These are phyloP conservation scores for Melanotaenia boesemani DNA, from an alignment of 2,797 vertebrate species.

Conservation along the genomic window DNA sequence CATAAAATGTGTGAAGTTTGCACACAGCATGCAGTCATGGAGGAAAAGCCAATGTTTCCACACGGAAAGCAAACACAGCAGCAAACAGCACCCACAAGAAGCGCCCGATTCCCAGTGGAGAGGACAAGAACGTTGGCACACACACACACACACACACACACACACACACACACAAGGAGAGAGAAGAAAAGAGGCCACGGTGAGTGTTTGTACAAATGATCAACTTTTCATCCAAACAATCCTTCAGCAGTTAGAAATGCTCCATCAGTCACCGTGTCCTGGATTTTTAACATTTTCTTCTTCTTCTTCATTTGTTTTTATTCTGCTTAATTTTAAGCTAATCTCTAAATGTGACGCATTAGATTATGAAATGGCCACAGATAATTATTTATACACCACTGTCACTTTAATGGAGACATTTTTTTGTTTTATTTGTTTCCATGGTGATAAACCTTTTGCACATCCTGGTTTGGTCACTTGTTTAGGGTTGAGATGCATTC, in stretches of 20 bases:
- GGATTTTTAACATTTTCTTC: neutral
- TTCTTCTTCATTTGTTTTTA: no score
- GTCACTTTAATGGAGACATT: no score
- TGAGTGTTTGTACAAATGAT: conserved; percentile 23
- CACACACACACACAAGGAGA: conserved; percentile 23
- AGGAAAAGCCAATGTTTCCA: neutral
- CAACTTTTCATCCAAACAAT: neutral
- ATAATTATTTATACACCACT: no score
- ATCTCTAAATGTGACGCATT: no score
- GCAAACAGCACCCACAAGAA: conserved; percentile 3
- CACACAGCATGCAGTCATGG: conserved; percentile 8
- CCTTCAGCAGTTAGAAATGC: neutral
- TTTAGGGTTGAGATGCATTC: no score
- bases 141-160: conserved; percentile 29
- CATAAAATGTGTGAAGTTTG: conserved; percentile 1
- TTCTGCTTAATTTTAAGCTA: no score
- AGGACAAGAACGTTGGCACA: conserved; percentile 12
- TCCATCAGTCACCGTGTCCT: neutral
- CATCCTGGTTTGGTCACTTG: no score
- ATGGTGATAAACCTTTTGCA: no score
- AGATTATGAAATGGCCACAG: no score
- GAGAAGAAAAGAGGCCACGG: conserved; percentile 29
- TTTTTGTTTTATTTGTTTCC: no score
- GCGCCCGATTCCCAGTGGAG: conserved; percentile 1
- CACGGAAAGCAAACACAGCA: neutral